Evolutionary conservation across 1,140 invertebrate species (phyloP).

Genomic region (Aphelenchoides besseyi): DNA sequence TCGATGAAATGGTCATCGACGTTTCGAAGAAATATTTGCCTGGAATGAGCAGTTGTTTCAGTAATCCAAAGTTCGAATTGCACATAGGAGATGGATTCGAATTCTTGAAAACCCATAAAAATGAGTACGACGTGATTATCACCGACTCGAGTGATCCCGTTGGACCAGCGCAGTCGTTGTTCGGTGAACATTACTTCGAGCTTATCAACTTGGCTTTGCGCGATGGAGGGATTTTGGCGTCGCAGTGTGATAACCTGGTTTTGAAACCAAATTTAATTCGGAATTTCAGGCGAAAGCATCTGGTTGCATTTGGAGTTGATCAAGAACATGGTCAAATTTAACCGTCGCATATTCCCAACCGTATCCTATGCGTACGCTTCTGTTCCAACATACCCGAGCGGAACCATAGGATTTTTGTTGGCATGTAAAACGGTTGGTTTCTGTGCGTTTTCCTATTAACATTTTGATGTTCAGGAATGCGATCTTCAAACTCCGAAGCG

Average conservation of each 20-base stretch:
- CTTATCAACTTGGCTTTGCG: conserved; percentile 78
- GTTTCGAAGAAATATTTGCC: conserved; percentile 85
- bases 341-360: conserved; percentile 74
- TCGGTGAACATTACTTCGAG: conserved; percentile 80
- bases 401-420: conserved; percentile 89
- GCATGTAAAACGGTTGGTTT: conserved; percentile 67
- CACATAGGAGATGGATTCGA: conserved; percentile 89
- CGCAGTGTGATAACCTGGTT: conserved; percentile 79
- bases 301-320: conserved; percentile 67
- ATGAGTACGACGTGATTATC: conserved; percentile 92
- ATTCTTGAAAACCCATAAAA: conserved; percentile 80
- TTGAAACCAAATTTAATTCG: conserved; percentile 76
- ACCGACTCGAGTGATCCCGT: conserved; percentile 96
- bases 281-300: too few species aligned
- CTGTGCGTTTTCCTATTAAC: conserved; percentile 19
- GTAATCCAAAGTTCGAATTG: conserved; percentile 77
- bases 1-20: conserved; percentile 84
- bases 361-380: conserved; percentile 75
- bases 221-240: conserved; percentile 84
- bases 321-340: conserved; percentile 69
- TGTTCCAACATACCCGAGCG: conserved; percentile 90
- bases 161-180: conserved; percentile 71
- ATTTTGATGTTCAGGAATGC: conserved; percentile 65
- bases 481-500: conserved; percentile 73
- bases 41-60: conserved; percentile 80